Base-by-base conservation (phyloP, 1,140 invertebrate genomes). In the Cotesia vestalis region DNA sequence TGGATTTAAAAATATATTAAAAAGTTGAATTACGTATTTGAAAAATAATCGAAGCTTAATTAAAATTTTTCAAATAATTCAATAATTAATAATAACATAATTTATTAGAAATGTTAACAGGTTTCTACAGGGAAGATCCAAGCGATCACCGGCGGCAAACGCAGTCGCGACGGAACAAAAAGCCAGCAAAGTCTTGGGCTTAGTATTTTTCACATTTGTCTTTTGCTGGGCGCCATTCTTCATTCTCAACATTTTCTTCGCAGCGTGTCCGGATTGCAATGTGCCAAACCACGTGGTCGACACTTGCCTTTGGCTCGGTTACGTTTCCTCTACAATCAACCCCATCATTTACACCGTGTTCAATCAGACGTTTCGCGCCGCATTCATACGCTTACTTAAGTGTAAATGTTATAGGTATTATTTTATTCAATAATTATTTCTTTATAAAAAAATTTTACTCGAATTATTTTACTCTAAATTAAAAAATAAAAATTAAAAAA, bases 201-300 rank as follows among this genome's bases (percentile, higher is more conserved):
- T 96, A 2, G 94, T 97, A 0, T 97, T 97, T 85, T 94, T 95
- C 84, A 94, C 94, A 0, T 97, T 97, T 82, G 95, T 96, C 11
- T 85, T 96, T 4, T 95, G 95, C 80, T 97, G 95, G 95, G 90
- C 94, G 1, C 95, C 95, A 0, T 97, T 97, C 84, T 97, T 97
- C 84, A 87, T 94, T 34, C 87, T 95, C 53, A 96, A 97, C 85
- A 93, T 96, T 12, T 83, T 95, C 8, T 93, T 94, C 75, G 93
- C 93, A 4, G 89, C 92, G 1, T 94, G 93, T 79, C 91, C 92
- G 0, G 83, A 82, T 17, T 93, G 92, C 79, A 82, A 89, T 61
- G 92, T 94, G 14, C 91, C 92, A 36, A 90, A 89, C 12, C 90
- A 91, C 77, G 89, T 95, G 17, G 92, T 94, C 38, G 90, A 93